Conservation (phyloP, 2,888 invertebrate genomes). For the Tachina fera region DNA sequence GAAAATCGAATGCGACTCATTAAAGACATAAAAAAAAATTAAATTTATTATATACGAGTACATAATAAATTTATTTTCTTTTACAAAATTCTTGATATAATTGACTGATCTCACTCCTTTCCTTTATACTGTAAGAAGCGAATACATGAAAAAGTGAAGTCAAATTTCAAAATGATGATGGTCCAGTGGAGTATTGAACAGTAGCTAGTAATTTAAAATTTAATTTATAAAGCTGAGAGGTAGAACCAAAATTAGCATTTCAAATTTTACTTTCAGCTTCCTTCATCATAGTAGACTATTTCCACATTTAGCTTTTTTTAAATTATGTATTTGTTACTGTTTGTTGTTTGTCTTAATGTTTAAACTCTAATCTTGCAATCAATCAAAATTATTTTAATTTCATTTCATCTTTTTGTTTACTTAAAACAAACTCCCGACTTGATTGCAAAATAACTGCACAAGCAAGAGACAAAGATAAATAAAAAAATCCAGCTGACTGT, state of each 20-base stretch:
- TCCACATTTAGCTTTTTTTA: constrained; percentile 4
- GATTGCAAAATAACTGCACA: not conserved
- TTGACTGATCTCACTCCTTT: not conserved
- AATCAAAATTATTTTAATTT: constrained; percentile 81
- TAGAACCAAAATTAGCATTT: constrained; percentile 30
- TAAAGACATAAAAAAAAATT: too few relatives aligned
- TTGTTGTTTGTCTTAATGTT: constrained; percentile 27
- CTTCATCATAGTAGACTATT: constrained; percentile 15
- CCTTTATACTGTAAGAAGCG: not conserved
- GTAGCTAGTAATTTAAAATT: constrained; percentile 47
- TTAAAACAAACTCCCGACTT: not conserved
- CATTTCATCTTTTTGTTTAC: constrained; percentile 72
- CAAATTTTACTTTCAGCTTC: constrained; percentile 46
- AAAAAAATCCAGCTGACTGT: not conserved
- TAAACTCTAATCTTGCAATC: constrained; percentile 78
- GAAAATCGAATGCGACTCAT: too few relatives aligned
- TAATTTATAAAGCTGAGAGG: not conserved
- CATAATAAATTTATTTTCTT: too few relatives aligned
- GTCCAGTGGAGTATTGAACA: constrained; percentile 15
- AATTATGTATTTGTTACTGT: constrained; percentile 8
- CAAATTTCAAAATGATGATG: not conserved
- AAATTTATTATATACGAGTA: too few relatives aligned
- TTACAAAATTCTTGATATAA: not conserved
- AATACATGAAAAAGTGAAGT: not conserved
- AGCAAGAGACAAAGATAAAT: not conserved